Percentiles rank a stretch among this genome's conserved stretches.
Evolutionary conservation across 2,888 invertebrate genomes (phyloP).

Genomic region (Eurytoma californica): DNA sequence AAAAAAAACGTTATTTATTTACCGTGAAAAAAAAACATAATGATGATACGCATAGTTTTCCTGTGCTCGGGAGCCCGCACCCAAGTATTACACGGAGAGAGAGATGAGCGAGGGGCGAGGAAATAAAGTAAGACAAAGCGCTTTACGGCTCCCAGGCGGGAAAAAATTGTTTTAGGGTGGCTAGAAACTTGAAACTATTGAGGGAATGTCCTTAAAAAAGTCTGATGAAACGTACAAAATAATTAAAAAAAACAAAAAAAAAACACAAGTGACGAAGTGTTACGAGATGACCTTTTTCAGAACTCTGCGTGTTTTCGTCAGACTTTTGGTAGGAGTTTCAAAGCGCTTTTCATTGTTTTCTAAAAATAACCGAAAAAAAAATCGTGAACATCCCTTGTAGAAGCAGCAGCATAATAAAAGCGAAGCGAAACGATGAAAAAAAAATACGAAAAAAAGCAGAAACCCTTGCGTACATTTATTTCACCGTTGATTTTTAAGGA

Average conservation of each 20-base stretch:
- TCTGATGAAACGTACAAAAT: constrained; percentile 46
- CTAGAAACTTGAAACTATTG: constrained; percentile 35
- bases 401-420: not conserved
- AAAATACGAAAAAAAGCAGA: too few species aligned
- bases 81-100: not conserved
- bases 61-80: constrained; percentile 9
- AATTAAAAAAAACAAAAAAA: constrained; percentile 15
- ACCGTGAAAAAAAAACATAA: constrained; percentile 21
- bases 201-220: constrained; percentile 42
- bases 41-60: constrained; percentile 33
- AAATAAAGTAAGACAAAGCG: not conserved
- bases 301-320: constrained; percentile 26
- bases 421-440: too few species aligned
- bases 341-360: constrained; percentile 45
- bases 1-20: constrained; percentile 33
- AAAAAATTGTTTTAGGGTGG: constrained; percentile 19
- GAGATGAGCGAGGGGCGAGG: not conserved
- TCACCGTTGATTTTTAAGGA: not conserved
- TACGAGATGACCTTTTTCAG: constrained; percentile 38
- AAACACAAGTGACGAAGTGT: constrained; percentile 12
- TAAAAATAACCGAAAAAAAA: constrained; percentile 17
- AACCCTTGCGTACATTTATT: too few species aligned
- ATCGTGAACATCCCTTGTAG: not conserved
- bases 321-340: constrained; percentile 42
- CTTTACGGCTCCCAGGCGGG: constrained; percentile 9